Evolutionary conservation across 2,888 invertebrate species (phyloP).

Genomic region (Callosobruchus maculatus): DNA sequence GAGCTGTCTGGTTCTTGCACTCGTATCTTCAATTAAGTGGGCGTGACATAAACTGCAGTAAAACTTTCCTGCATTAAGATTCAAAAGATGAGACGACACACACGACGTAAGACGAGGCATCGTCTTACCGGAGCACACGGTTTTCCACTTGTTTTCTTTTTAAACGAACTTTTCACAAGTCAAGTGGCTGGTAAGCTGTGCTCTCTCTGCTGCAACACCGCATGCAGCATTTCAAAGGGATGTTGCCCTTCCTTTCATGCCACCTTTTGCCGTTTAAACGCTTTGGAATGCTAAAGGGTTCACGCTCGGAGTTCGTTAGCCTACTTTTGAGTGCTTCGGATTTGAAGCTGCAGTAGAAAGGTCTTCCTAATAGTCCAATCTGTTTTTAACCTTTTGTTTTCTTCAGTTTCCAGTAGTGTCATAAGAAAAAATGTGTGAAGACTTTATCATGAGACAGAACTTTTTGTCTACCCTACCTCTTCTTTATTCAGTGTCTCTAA

Average conservation of each 20-base stretch:
- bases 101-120: no score
- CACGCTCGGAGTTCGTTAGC: background rate
- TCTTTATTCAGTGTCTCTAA: no score
- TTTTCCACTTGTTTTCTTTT: background rate
- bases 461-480: no score
- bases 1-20: no score
- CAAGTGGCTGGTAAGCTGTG: background rate
- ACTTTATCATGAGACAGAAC: no score
- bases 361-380: no score
- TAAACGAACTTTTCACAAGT: background rate
- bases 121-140: background rate
- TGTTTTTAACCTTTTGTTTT: no score
- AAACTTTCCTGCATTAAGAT: no score
- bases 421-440: no score
- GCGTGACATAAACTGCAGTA: background rate
- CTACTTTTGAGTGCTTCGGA: background rate
- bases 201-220: background rate
- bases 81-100: background rate
- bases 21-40: no score
- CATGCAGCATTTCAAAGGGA: background rate
- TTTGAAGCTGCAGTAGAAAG: no score
- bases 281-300: background rate
- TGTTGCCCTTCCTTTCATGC: background rate
- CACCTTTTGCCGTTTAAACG: background rate
- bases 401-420: no score